A percentile compares a stretch with the other conserved stretches of the same genome.
Evolutionary conservation across 2,888 invertebrate genomes (phyloP).

Genomic region (Drosophila eohydei): DNA sequence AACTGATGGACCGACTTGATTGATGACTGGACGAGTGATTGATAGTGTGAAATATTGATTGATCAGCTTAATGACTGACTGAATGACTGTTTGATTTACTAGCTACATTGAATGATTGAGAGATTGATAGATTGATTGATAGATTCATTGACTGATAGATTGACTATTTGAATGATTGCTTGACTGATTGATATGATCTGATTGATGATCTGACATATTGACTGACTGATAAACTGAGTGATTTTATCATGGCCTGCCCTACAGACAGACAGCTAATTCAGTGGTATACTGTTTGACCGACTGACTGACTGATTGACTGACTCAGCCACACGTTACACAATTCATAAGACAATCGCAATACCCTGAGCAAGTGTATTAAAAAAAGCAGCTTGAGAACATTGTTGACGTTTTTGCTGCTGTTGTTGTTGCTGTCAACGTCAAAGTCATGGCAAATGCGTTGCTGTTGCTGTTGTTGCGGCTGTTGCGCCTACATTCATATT

Average conservation of each 20-base stretch:
- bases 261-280: too few relatives aligned
- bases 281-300: neutral
- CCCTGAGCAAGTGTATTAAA: conserved; percentile 6
- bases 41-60: neutral
- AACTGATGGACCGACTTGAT: too few relatives aligned
- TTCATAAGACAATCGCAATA: neutral
- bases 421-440: conserved; percentile 57
- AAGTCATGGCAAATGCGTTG: conserved; percentile 51
- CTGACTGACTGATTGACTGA: neutral
- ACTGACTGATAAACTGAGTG: neutral
- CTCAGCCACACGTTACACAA: too few relatives aligned
- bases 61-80: neutral
- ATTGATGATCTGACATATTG: neutral
- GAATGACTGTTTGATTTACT: neutral
- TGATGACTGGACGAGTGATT: neutral
- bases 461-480: conserved; percentile 31
- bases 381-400: conserved; percentile 44
- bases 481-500: conserved; percentile 80
- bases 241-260: too few relatives aligned
- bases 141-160: neutral
- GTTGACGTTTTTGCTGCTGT: conserved; percentile 29
- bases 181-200: too few relatives aligned
- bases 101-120: neutral
- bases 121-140: neutral
- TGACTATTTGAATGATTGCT: neutral